Evolutionary conservation across 2,888 invertebrate genomes (phyloP).

Genomic region (Meandrusa payeni): DNA sequence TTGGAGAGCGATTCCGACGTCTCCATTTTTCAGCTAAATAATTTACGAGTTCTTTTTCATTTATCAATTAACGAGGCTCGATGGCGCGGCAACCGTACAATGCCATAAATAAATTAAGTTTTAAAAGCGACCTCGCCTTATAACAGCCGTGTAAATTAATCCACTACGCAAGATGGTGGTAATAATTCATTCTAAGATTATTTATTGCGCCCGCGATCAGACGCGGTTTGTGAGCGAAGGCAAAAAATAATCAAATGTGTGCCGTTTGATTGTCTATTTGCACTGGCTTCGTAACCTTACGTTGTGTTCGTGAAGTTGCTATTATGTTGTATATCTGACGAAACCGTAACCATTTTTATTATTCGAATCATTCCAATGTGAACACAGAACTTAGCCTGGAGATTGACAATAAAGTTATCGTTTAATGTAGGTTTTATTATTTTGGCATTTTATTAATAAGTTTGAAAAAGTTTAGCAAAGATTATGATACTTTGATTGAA

Average conservation of each 20-base stretch:
- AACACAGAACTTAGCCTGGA: too few relatives aligned
- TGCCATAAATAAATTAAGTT: conserved; percentile 40
- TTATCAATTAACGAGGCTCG: conserved; percentile 22
- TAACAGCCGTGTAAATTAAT: conserved; percentile 43
- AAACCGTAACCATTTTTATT: too few relatives aligned
- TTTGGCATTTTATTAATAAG: too few relatives aligned
- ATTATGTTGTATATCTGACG: too few relatives aligned
- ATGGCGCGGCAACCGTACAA: conserved; percentile 27
- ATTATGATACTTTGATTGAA: too few relatives aligned
- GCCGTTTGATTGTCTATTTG: conserved; percentile 1
- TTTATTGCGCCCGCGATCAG: conserved; percentile 13
- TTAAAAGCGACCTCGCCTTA: conserved; percentile 37
- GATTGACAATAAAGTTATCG: too few relatives aligned
- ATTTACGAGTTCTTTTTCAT: conserved; percentile 21
- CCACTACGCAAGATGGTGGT: conserved; percentile 35
- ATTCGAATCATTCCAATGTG: too few relatives aligned
- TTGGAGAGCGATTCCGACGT: conserved; percentile 19
- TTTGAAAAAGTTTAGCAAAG: too few relatives aligned
- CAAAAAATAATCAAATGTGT: conserved; percentile 8
- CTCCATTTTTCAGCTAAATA: conserved; percentile 22
- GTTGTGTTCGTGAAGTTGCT: background rate
- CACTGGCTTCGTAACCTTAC: conserved; percentile 7
- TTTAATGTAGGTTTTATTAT: too few relatives aligned
- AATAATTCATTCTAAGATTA: conserved; percentile 45
- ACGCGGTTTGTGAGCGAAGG: conserved; percentile 2